These are phyloP conservation scores for Neomorphus geoffroyi DNA, from an alignment of 2,797 vertebrate genomes.

Conservation along the genomic window DNA sequence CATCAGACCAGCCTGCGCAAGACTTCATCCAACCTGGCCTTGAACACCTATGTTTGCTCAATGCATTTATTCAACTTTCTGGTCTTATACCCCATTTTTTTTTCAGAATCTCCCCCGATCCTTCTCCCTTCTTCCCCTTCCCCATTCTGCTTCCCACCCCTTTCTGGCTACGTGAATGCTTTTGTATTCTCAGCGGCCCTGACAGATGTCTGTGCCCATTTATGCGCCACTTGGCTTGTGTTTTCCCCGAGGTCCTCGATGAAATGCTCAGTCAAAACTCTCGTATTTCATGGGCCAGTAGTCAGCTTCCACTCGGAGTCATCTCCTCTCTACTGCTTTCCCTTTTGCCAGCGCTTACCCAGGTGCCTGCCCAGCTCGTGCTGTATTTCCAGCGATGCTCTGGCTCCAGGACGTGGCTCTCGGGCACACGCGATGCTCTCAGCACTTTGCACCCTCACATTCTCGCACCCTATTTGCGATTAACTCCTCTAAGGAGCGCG, in stretches of 20 bases:
- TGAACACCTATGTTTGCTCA: background rate
- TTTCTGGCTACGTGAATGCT: background rate
- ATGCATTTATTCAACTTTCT: background rate
- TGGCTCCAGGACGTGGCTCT: background rate
- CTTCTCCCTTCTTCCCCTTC: background rate
- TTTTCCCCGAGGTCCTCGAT: slow-evolving; percentile 10
- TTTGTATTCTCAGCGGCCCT: background rate
- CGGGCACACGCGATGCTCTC: rapidly evolving
- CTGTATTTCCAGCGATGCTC: rapidly evolving
- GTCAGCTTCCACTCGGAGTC: background rate
- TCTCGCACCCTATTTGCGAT: background rate
- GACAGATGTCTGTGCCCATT: slow-evolving; percentile 19
- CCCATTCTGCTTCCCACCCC: rapidly evolving
- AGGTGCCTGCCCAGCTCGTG: background rate
- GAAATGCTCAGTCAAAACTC: slow-evolving; percentile 24
- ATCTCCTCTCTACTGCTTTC: background rate
- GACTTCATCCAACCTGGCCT: too few relatives aligned
- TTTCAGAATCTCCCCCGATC: background rate
- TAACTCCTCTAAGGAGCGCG: background rate
- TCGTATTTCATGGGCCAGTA: background rate
- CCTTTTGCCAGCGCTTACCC: background rate
- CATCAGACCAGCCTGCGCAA: too few relatives aligned
- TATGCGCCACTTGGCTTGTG: background rate
- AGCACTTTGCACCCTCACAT: rapidly evolving
- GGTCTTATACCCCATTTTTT: rapidly evolving